Base-by-base conservation (phyloP, 2,797 vertebrate species). In the Myiotriccus ornatus region DNA sequence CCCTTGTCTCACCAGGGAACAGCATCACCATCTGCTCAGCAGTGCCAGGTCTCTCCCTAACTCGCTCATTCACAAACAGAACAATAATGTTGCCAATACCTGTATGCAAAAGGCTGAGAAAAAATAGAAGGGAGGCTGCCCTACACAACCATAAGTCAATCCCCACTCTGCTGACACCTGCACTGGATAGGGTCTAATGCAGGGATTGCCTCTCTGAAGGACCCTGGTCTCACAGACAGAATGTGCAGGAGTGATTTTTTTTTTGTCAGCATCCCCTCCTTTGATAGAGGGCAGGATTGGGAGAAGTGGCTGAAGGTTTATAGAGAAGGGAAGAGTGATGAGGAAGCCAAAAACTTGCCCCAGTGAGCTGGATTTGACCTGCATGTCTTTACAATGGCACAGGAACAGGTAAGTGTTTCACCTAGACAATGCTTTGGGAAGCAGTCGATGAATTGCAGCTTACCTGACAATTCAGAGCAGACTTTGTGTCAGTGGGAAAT, bases 131-230 rank as follows among this genome's bases (percentile, higher is more conserved):
- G 25, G 20, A 68, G 20, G 7, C 35, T 73, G 65, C 32, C 23
- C 35, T 32, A 1, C 0, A 0, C 24, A 37, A 19, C 43, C 9
- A 1, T 56, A 68, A 49, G 67, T 79, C 32, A 35, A 12, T 19
- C 11, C 23, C 12, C 17, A 47, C 17, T 13, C 59, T 35, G 59
- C 35, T 55, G 59, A 20, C 44, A 50, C 6, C 0, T 4, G 18
- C 5, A 5, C 21, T 55, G 15, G 35, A 25, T 7, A 35, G 49
- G 53, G 17, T 27, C 12, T 22, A 62, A 34, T 3, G 47, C 23
- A 46, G 23, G 4, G 16, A 24, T n/a, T 3, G 0, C 35, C 28
- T 44, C 62, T 81, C 4, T 3, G 34, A 39, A 41, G 50, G 57
- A 63, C 23, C 16, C 30, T 41, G 41, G 12, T 30, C 56, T 46